Evolutionary conservation across 1,140 invertebrate species (phyloP), one percentile per base, ranked within the genome.

Genomic region (Neotoxoptera formosana): DNA sequence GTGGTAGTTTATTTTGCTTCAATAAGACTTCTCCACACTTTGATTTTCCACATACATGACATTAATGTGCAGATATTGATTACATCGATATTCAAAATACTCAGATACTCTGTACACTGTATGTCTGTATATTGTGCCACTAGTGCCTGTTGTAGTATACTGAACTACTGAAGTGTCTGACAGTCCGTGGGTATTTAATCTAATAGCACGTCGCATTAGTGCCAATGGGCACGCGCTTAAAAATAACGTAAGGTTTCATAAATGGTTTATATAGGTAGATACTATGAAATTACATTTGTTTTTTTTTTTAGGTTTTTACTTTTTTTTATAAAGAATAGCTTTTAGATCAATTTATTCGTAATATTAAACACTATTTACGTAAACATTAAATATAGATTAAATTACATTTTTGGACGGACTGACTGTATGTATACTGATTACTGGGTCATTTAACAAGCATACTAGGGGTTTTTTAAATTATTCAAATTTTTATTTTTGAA

Each of bases 211-310:
- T 34, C 60, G n/a, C 20, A 48, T 48, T 87, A 48, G 45, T 48
- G 84, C 21, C 48, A 36, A 53, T 53, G 30, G 51, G 48, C 25
- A 89, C 25, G 36, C 1, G 36, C 1, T n/a, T 53, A 88, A 34
- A 51, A 48, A 17, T 51, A 51, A 36, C 23, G 51, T 90, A 60
- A 90, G 88, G 88, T 41, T 90, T 90, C 88, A 45, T 41, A 76
- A n/a, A 76, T 76, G n/a, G n/a, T 76, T n/a, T 76, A 76, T 76
- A 23, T 53, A 76, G 11, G 60, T 60, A 45, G 41, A 60, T 41
- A 60, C 9, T n/a, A 41, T 90, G 23, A 45, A 48, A 47, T 90
- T 90, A 90, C 53, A 90, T 90, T 88, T 9, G 30, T 56, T 17
- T 41, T 89, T 89, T 56, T 89, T 48, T 53, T 53, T 53, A 9